These are phyloP conservation scores for Orthonychiurus folsomi DNA, from an alignment of 2,888 invertebrate species.

Conservation along the genomic window DNA sequence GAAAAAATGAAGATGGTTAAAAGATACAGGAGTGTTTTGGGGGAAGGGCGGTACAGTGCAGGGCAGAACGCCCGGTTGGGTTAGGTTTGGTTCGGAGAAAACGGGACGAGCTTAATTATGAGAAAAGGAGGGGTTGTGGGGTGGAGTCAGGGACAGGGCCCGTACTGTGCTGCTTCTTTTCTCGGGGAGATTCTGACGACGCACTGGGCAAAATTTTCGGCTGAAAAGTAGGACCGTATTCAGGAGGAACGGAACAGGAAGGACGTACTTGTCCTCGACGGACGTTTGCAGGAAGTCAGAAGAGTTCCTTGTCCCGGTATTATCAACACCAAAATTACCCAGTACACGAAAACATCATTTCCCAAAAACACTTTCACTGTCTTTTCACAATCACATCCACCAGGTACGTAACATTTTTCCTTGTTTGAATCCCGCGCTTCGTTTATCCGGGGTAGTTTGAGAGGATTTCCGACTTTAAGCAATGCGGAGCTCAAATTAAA, in stretches of 20 bases:
- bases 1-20: conserved; percentile 4
- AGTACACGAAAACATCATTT: conserved; percentile 40
- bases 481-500: too few species aligned
- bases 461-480: too few species aligned
- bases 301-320: conserved; percentile 41
- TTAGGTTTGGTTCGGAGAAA: conserved; percentile 8
- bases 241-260: conserved; percentile 35
- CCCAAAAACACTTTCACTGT: conserved; percentile 9
- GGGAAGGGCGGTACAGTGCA: neutral
- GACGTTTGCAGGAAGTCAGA: conserved; percentile 40
- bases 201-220: neutral
- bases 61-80: neutral
- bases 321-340: conserved; percentile 40
- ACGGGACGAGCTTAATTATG: conserved; percentile 40
- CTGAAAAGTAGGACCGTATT: conserved; percentile 6
- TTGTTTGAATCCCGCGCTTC: neutral
- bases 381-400: neutral
- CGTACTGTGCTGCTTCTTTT: neutral
- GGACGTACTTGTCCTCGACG: conserved; percentile 41
- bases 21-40: neutral
- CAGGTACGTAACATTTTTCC: neutral
- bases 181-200: neutral
- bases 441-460: too few species aligned
- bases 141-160: conserved; percentile 22
- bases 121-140: conserved; percentile 34